Base-by-base conservation (phyloP, 2,888 invertebrate species). In the Pristionchus japonicus region DNA sequence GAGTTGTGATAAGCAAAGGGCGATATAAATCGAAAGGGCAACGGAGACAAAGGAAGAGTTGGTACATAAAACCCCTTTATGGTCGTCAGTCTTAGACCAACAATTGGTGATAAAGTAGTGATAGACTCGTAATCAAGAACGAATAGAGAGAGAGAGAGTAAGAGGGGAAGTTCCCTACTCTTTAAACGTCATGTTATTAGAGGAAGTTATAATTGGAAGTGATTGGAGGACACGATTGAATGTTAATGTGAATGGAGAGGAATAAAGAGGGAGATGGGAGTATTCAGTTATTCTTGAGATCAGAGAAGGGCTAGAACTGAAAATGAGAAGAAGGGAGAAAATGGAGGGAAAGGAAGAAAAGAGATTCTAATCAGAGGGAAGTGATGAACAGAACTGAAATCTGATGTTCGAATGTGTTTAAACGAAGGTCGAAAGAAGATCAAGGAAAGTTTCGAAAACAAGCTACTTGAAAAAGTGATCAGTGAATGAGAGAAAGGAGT, bases 81-180 rank as follows among this genome's bases (percentile, higher is more conserved):
- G n/a, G 47, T 40, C n/a, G 23, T 40, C 13, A 40, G 43, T 43
- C 40, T 40, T 77, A 77, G 43, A 27, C 27, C 27, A 77, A 77
- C 77, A 77, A 77, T 77, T 40, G 77, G 77, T 77, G 77, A 77
- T 77, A 77, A 77, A 77, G 43, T 77, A 77, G 77, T 77, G 77
- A 77, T 77, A 77, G 77, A 43, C 77, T 47, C 27, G 77, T 77
- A n/a, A 77, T 77, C 47, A 77, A 77, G 40, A 40, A 31, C 37
- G 37, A 37, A 37, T 70, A 20, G 37, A 37, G n/a, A 43, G 43
- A 9, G 34, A 31, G 67, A 15, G n/a, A n/a, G n/a, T n/a, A n/a
- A 31, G n/a, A n/a, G 34, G 64, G 34, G 37, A 77, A 34, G 77
- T 13, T 40, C 77, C 9, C 37, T n/a, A 43, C 77, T 47, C 77